Conservation (phyloP, 2,113 vertebrate species). For the Emberiza fucata region DNA sequence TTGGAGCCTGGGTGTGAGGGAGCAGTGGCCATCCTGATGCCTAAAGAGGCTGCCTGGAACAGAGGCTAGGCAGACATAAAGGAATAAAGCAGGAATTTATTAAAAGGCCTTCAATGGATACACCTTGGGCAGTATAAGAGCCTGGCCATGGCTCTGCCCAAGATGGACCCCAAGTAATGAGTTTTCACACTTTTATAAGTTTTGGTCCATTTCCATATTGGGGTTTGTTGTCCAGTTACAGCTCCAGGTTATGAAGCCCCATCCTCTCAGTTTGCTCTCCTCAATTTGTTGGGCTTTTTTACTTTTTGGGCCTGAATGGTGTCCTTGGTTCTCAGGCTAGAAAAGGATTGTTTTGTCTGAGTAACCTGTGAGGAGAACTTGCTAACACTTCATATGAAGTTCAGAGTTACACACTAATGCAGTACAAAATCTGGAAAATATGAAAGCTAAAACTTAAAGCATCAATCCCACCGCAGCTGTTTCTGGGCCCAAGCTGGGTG, state of each 20-base stretch:
- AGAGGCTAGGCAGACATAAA: neutral
- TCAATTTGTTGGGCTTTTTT: neutral
- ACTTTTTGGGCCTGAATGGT: neutral
- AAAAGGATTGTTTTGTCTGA: neutral
- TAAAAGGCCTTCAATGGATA: neutral
- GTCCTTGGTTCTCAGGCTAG: neutral
- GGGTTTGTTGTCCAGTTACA: neutral
- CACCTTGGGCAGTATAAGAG: no score
- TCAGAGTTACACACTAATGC: neutral
- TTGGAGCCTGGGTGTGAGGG: fast-evolving
- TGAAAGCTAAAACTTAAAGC: neutral
- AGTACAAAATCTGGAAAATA: neutral
- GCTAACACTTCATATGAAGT: neutral
- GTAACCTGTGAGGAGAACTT: neutral
- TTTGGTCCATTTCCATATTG: neutral
- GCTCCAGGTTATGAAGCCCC: neutral
- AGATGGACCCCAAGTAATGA: fast-evolving
- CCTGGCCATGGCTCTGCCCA: fast-evolving
- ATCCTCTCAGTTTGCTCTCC: neutral
- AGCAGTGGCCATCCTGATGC: neutral
- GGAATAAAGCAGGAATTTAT: neutral
- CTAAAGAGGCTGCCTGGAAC: neutral
- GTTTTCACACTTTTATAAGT: no score
- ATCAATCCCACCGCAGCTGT: fast-evolving
- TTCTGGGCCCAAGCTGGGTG: fast-evolving